phyloP scores from a whole-genome alignment of 2,797 vertebrate genomes.

The Malacoraja senta region DNA sequence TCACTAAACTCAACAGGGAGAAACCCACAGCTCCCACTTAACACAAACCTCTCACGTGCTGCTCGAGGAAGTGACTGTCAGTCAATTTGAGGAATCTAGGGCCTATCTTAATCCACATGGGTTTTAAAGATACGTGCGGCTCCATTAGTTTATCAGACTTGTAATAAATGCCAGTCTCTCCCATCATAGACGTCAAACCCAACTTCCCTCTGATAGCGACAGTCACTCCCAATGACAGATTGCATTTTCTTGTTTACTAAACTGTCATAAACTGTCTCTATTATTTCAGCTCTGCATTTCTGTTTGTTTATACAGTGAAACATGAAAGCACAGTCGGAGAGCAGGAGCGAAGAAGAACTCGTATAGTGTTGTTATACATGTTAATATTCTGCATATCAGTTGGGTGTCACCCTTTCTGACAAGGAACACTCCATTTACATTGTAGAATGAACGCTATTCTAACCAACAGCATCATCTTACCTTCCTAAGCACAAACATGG shows the following conservation, averaged over 20 bases:
- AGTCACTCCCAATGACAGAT: slow-evolving; percentile 1
- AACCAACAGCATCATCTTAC: neutral
- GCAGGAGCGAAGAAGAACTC: neutral
- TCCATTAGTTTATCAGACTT: neutral
- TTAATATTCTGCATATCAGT: neutral
- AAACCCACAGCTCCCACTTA: neutral
- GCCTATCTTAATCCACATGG: neutral
- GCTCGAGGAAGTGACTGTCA: neutral
- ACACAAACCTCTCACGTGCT: neutral
- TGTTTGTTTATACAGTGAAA: neutral
- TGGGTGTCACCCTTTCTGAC: neutral
- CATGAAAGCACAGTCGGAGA: neutral
- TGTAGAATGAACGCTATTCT: neutral
- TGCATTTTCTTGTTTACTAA: slow-evolving; percentile 27
- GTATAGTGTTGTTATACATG: neutral
- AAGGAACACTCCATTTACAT: slow-evolving; percentile 14
- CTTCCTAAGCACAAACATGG: neutral
- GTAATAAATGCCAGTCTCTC: neutral
- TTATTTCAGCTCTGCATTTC: neutral
- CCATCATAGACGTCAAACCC: neutral
- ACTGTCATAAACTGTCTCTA: neutral
- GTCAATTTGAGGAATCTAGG: neutral
- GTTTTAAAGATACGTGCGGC: neutral
- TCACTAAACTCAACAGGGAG: neutral
- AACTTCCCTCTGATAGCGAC: neutral